Base-by-base conservation (phyloP, 1,140 invertebrate genomes). In the Hyposmocoma kahamanoa region DNA sequence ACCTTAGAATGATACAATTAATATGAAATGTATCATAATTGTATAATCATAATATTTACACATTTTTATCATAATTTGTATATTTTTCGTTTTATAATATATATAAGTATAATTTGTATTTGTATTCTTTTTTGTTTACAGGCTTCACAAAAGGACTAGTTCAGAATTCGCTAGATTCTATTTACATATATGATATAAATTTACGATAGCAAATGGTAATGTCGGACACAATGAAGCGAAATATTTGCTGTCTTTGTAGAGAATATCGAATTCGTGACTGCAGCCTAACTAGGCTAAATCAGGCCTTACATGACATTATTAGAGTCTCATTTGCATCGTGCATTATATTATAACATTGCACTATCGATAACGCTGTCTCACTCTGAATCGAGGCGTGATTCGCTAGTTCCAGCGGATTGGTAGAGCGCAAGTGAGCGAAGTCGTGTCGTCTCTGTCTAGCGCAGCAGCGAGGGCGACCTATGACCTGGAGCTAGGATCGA, bases 311-410 rank as follows among this genome's bases (percentile, higher is more conserved):
- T 30, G 46, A 48, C 59, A 60, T 55, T 47, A 55, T 58, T 72
- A 78, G 56, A 70, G 77, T 72, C 56, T 61, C 57, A 75, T 78
- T 78, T 78, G 62, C 67, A 71, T 72, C 63, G 67, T 62, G 56
- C 48, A 51, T 49, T 64, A 59, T 69, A 65, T 49, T 64, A 56
- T 56, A 75, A 72, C 67, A 75, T 84, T 81, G 77, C 68, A 71
- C 68, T 74, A 65, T 71, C 68, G 67, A 70, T 78, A 67, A 62
- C 67, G 71, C 79, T 67, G 62, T 84, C 75, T 65, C 62, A 56
- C 59, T 81, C 73, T 69, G 32, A 67, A n/a, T 54, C 75, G 73
- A 80, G 80, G 80, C 77, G 80, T 84, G 77, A 81, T 81, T 81
- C 70, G 75, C 68, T 63, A 74, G 72, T 80, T 72, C 70, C 65